Evolutionary conservation across 2,113 vertebrate species (phyloP), one percentile per base, ranked within the genome.

Genomic region (Trachemys scripta): DNA sequence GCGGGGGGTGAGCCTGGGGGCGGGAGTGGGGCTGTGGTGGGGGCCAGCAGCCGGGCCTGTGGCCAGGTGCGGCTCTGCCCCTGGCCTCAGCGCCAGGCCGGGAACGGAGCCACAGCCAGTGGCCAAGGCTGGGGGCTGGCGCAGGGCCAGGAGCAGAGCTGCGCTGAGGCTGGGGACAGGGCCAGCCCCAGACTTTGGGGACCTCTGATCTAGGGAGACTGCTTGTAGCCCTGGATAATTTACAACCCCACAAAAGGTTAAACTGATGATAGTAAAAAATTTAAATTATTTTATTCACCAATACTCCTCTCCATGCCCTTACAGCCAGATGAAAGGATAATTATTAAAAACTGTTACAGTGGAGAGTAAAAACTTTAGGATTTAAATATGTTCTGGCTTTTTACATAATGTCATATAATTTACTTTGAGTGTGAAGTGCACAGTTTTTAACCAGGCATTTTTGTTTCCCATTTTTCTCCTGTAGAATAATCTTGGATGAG

Each of bases 401-500:
- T 0, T 72, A 72, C 65, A 22, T 72, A 72, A 19, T n/a, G 92
- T 50, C 8, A 62, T 72, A 20, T 89, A 27, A 31, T 47, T 54
- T 0, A 47, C 72, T 91, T 94, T 47, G 11, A 69, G 0, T 65
- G 7, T 31, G 57, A 87, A 24, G 83, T 85, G 10, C 19, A 19
- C 17, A 76, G 1, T 27, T 82, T 92, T 95, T 89, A 25, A 54
- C 82, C 6, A 72, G 47, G 9, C 16, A 7, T 50, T 47, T 47
- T 96, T 84, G 9, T 62, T 80, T 93, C 0, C 80, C 8, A 51
- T 38, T 78, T 92, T 45, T 45, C 56, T 96, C 92, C 69, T 94
- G 31, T 51, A 99, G 99, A 97, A 99, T 99, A 49, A 99, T 99
- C 98, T 98, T 99, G 97, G 99, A 99, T 89, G 99, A 99, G 97